phyloP scores from a whole-genome alignment of 2,797 vertebrate species.

The Myotis pilosus region DNA sequence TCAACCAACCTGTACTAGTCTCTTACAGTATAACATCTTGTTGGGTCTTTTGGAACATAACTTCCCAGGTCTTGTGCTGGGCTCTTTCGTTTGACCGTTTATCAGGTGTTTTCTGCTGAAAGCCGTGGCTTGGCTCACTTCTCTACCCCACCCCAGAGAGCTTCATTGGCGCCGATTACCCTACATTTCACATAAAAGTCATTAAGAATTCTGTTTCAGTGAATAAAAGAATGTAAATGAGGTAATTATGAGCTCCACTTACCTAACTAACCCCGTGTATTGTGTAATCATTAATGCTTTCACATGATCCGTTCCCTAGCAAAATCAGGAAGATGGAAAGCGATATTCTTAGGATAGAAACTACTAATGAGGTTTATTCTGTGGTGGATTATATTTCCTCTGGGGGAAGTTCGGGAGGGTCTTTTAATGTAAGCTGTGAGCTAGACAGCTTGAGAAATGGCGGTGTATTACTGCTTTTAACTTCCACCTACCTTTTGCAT shows the following conservation, averaged over 20 bases:
- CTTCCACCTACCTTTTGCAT: conserved; percentile 47
- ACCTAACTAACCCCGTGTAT: conserved; percentile 70
- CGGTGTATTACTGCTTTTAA: conserved; percentile 46
- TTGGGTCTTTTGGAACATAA: not conserved
- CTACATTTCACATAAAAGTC: conserved; percentile 65
- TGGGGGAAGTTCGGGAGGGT: not conserved
- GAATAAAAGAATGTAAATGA: conserved; percentile 76
- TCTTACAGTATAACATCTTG: not conserved
- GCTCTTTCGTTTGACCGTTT: conserved; percentile 3
- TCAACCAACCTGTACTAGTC: not conserved
- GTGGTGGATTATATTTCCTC: not conserved
- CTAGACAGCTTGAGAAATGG: conserved; percentile 49
- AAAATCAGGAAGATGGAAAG: conserved; percentile 43
- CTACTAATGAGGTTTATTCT: conserved; percentile 41
- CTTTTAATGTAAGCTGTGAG: conserved; percentile 53
- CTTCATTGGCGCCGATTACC: conserved; percentile 60
- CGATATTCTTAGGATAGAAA: not conserved
- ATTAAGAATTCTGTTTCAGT: conserved; percentile 76
- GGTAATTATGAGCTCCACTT: conserved; percentile 74
- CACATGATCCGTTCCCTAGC: conserved; percentile 64
- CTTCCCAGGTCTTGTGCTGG: not conserved
- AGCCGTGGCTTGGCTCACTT: not conserved
- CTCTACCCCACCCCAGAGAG: conserved; percentile 27
- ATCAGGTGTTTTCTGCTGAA: conserved; percentile 39
- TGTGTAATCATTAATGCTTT: conserved; percentile 58